Base-by-base conservation (phyloP, 2,113 vertebrate species). In the Dolichallabes microphthalmus region DNA sequence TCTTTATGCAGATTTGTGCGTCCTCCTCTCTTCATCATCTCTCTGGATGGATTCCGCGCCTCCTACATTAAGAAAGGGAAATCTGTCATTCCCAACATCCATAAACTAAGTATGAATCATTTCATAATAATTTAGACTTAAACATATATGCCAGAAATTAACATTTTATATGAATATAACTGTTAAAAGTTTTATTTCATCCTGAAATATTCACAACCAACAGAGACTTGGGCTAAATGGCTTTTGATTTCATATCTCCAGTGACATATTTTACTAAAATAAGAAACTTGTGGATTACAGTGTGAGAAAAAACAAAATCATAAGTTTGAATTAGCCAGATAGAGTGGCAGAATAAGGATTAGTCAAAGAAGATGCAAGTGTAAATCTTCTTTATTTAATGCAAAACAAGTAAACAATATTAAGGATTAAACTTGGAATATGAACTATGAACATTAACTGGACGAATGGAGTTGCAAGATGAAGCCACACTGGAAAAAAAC, bases 1-100 rank as follows among this genome's bases (percentile, higher is more conserved):
- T 74, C 3, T 55, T 27, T 55, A 61, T 93, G 45, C 89, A 99
- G 98, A 82, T 99, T 99, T 86, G 84, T 94, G 73, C 97, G 95
- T 1, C 97, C 98, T 82, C 98, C 98, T 0, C 93, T 99, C 91
- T 98, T 99, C 91, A 98, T 99, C 92, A 93, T 99, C 86, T 99
- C 98, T 2, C 95, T 99, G 12, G 98, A 99, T 52, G 98, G 98
- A 0, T 99, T 99, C 90, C 96, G 98, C 20, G 96, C 97, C 53
- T 98, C 97, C 0, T 99, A 98, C 90, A 93, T 98, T 94, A 98
- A 98, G 93, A 99, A 98, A 89, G 96, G 97, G 57, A 95, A 86
- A 86, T 94, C 96, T 19, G 96, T 98, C 85, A 97, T 96, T 92
- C 98, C 97, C 82, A 98, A 98, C 93, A 96, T 99, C n/a, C 96